phyloP scores from a whole-genome alignment of 2,888 invertebrate species.

The Archaeoteleia sp. region DNA sequence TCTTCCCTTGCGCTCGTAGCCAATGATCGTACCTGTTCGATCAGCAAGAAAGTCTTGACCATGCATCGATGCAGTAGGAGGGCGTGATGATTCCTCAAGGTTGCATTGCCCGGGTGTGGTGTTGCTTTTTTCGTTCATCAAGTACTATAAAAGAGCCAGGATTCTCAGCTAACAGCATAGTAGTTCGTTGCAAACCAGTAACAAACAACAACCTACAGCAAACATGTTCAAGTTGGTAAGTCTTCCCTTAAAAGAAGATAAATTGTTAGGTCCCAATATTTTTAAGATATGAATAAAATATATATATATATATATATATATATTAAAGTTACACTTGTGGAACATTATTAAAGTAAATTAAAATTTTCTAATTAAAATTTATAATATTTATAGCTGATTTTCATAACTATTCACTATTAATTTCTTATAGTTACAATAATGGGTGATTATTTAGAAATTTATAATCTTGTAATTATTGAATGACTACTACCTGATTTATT shows the following conservation, averaged over 20 bases:
- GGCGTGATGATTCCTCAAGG: constrained; percentile 54
- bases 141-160: constrained; percentile 47
- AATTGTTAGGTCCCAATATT: too few species aligned
- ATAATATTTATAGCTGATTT: too few species aligned
- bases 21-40: constrained; percentile 48
- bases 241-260: background rate
- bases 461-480: too few species aligned
- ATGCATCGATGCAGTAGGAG: constrained; percentile 52
- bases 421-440: too few species aligned
- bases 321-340: too few species aligned
- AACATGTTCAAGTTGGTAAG: constrained; percentile 53
- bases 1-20: constrained; percentile 44
- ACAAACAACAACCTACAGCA: constrained; percentile 47
- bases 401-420: too few species aligned
- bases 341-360: too few species aligned
- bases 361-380: too few species aligned
- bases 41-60: constrained; percentile 54
- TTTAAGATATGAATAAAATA: too few species aligned
- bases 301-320: too few species aligned
- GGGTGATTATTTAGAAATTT: too few species aligned
- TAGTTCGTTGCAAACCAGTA: constrained; percentile 48
- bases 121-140: constrained; percentile 47
- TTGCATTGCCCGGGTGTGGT: constrained; percentile 44
- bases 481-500: too few species aligned
- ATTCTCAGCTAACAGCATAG: constrained; percentile 44